A percentile compares a stretch with the other conserved stretches of the same genome.
These are phyloP conservation scores for Brachyhypopomus occidentalis DNA, from an alignment of 2,113 vertebrate genomes.

Conservation along the genomic window DNA sequence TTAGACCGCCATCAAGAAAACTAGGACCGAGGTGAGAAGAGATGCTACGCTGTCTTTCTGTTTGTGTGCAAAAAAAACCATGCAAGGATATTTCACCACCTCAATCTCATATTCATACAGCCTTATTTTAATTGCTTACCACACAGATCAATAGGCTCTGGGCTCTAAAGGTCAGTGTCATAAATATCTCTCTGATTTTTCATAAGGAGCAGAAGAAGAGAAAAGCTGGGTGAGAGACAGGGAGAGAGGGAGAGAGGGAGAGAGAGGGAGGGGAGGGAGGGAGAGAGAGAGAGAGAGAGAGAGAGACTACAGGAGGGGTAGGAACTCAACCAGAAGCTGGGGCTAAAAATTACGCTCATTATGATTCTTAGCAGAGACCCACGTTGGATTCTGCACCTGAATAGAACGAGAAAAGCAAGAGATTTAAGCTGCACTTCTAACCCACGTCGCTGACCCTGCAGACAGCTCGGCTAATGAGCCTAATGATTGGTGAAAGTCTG, in stretches of 20 bases:
- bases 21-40: not conserved
- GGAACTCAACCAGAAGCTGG: no score
- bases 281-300: not conserved
- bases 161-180: constrained; percentile 62
- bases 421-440: constrained; percentile 64
- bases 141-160: constrained; percentile 58
- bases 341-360: constrained; percentile 48
- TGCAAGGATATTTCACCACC: constrained; percentile 56
- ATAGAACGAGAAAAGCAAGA: constrained; percentile 31
- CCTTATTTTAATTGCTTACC: constrained; percentile 61
- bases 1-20: not conserved
- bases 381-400: constrained; percentile 44
- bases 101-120: constrained; percentile 58
- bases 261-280: constrained; percentile 10
- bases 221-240: constrained; percentile 17
- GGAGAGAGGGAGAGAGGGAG: not conserved
- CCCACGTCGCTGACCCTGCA: constrained; percentile 55
- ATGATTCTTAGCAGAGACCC: constrained; percentile 39
- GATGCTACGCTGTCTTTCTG: not conserved
- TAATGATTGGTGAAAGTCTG: constrained; percentile 67
- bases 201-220: constrained; percentile 19
- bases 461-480: constrained; percentile 55
- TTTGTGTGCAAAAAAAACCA: constrained; percentile 45
- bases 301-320: constrained; percentile 14
- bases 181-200: constrained; percentile 58